A percentile compares a stretch with the other conserved stretches of the same genome.
phyloP scores from a whole-genome alignment of 2,888 invertebrate species.

The Tenthredo scrophulariae region DNA sequence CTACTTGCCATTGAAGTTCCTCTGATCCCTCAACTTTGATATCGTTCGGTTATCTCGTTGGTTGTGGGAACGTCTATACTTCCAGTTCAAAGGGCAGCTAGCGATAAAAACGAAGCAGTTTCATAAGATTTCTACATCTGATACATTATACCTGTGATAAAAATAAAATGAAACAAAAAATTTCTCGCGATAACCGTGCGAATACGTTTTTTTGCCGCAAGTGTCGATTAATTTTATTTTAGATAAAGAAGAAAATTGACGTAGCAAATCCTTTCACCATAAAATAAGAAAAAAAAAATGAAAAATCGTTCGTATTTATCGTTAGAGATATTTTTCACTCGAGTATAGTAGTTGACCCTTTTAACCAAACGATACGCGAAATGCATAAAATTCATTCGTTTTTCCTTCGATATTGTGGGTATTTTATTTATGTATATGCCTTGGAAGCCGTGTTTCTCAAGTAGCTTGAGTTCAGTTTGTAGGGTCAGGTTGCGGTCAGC shows the following conservation, averaged over 20 bases:
- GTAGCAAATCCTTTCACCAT: not conserved
- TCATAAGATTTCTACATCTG: not conserved
- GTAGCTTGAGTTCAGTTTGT: not conserved
- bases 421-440: not conserved
- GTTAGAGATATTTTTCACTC: not conserved
- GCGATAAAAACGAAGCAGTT: conserved; percentile 9
- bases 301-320: not conserved
- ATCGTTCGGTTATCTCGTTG: conserved; percentile 36
- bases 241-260: not conserved
- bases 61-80: conserved; percentile 21
- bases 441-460: not conserved
- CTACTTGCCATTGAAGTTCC: conserved; percentile 39
- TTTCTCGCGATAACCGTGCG: not conserved
- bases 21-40: conserved; percentile 42
- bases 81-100: conserved; percentile 2
- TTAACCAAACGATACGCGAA: not conserved
- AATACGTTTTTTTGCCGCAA: not conserved
- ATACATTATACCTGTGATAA: not conserved
- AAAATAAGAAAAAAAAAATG: not conserved
- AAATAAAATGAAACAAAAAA: not conserved
- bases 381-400: not conserved
- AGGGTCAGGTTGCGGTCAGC: not conserved
- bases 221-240: not conserved
- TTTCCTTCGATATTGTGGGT: not conserved
- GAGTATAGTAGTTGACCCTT: not conserved